Evolutionary conservation across 2,888 invertebrate species (phyloP), one percentile per base, ranked within the genome.

Genomic region (Phalera bucephala): DNA sequence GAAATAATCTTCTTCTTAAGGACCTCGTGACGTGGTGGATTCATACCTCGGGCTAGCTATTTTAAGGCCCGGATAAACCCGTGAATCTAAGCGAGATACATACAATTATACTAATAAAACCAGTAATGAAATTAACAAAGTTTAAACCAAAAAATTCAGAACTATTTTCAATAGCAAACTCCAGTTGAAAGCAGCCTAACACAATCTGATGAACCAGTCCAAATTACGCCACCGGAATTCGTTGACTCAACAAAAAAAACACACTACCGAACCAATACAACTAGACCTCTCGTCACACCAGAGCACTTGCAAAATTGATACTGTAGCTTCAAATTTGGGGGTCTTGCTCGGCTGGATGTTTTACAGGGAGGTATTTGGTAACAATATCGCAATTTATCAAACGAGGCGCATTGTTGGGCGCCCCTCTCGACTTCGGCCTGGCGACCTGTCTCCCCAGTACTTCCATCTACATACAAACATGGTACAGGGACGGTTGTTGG

Each of bases 351-450:
- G 20, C 22, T 62, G 66, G 69, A 46, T 50, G 54, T 51, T 48
- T 57, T 64, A 66, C 65, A 71, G 66, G 64, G 65, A 62, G 65
- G 77, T 70, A 69, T 75, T 68, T 55, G 56, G 64, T 64, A 79
- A 85, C 85, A 85, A 86, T 86, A 83, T 80, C 76, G 81, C 85
- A 86, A 86, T 86, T 85, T 86, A 82, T 84, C 85, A 86, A 86
- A 86, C 80, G 85, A 85, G 79, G 74, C 74, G 73, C 81, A 86
- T 86, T 86, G 85, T 85, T 70, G 75, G 51, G 45, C 69, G 62
- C 77, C 81, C 81, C 76, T 70, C 64, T 59, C 65, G 49, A 56
- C 55, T 49, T 50, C 50, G 32, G 51, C 49, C 52, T 26, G 28
- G 26, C 31, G 49, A 50, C 55, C 57, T 50, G 63, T 53, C 54